Conservation (phyloP, 2,113 vertebrate genomes). For the Ictalurus punctatus region DNA sequence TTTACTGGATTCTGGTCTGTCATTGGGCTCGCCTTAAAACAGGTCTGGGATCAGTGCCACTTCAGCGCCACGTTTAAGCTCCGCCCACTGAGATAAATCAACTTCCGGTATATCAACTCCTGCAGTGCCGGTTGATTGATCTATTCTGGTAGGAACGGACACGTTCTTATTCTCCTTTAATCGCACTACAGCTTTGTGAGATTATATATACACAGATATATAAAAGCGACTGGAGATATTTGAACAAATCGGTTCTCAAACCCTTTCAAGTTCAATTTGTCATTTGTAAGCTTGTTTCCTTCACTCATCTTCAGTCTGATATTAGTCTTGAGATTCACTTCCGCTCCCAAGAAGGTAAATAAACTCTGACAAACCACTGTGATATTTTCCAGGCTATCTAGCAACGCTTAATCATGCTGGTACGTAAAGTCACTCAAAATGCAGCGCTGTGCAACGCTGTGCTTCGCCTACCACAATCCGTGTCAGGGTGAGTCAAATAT, state of each 20-base stretch:
- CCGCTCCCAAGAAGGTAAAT: background rate
- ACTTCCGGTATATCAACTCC: background rate
- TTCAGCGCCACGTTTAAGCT: background rate
- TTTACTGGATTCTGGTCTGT: background rate
- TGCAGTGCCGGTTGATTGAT: background rate
- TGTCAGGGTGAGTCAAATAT: constrained; percentile 61
- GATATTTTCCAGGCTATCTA: background rate
- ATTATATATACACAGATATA: no score
- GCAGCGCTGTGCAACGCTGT: constrained; percentile 63
- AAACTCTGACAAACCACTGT: background rate
- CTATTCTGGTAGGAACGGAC: background rate
- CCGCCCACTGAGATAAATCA: background rate
- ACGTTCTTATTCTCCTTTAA: background rate
- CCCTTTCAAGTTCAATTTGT: background rate
- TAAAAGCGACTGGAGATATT: background rate
- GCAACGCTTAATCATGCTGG: constrained; percentile 64
- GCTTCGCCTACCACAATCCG: constrained; percentile 53
- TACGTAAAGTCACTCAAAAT: constrained; percentile 66
- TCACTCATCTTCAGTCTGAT: background rate
- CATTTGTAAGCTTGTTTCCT: background rate
- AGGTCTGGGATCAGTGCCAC: background rate
- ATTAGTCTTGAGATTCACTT: background rate
- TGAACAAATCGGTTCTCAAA: no score
- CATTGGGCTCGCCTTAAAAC: background rate
- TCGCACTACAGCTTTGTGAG: background rate